A percentile compares a stretch with the other conserved stretches of the same genome.
Evolutionary conservation across 2,113 vertebrate genomes (phyloP).

Genomic region (Ahaetulla prasina): DNA sequence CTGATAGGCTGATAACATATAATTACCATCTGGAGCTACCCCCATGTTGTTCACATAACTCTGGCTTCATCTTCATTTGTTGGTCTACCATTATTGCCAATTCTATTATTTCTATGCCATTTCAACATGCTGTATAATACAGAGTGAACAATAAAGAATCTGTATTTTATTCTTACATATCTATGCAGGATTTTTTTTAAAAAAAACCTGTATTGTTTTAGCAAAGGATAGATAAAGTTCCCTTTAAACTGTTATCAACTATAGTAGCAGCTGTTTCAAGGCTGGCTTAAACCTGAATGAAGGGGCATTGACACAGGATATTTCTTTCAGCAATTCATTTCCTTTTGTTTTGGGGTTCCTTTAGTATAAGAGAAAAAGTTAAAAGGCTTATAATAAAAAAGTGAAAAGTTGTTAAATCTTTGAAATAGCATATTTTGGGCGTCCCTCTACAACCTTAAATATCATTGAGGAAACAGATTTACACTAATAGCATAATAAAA

Average conservation of each 20-base stretch:
- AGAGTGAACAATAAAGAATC: background rate
- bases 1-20: background rate
- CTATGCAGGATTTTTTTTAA: background rate
- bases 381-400: background rate
- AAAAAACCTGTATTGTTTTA: rapidly evolving
- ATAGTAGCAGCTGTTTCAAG: background rate
- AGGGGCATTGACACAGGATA: background rate
- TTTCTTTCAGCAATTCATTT: background rate
- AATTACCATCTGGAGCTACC: background rate
- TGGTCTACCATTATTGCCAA: background rate
- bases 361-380: background rate
- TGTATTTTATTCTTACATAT: background rate
- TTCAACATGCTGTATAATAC: background rate
- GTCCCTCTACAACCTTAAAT: background rate
- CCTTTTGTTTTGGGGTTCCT: background rate
- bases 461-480: background rate
- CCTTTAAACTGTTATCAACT: background rate
- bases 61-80: background rate
- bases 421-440: background rate
- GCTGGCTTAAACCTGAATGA: background rate
- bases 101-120: background rate
- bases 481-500: background rate
- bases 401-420: background rate
- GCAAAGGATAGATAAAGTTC: background rate
- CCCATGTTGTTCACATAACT: background rate